These are phyloP conservation scores for Octopus sinensis DNA, from an alignment of 1,140 invertebrate genomes.

Conservation along the genomic window DNA sequence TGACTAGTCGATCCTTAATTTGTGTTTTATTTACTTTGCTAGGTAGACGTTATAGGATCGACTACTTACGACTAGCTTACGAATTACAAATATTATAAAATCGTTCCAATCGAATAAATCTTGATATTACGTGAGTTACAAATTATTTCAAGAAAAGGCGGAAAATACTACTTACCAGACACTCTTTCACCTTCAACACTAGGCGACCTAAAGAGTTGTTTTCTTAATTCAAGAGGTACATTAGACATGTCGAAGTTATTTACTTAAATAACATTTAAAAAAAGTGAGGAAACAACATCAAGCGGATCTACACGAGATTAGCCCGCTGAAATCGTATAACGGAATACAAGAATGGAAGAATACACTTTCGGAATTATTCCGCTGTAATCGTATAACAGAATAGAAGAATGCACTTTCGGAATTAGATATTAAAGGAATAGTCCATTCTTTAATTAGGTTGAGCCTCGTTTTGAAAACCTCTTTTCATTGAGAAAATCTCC, in stretches of 20 bases:
- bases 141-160: too few species aligned
- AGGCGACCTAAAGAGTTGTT: constrained; percentile 3
- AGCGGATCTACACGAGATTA: not conserved
- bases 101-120: too few species aligned
- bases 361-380: not conserved
- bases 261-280: not conserved
- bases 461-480: not conserved
- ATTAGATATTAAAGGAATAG: not conserved
- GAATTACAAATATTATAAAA: too few species aligned
- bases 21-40: too few species aligned
- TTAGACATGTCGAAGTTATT: constrained; percentile 1
- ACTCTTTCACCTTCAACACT: not conserved
- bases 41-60: too few species aligned
- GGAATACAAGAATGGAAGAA: constrained; percentile 6
- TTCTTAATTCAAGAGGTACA: not conserved
- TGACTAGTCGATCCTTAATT: too few species aligned
- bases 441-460: not conserved
- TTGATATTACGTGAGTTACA: too few species aligned
- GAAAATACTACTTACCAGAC: too few species aligned
- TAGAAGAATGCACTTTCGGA: not conserved
- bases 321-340: not conserved
- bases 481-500: not conserved
- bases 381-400: not conserved
- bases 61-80: too few species aligned
- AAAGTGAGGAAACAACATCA: not conserved